Base-by-base conservation (phyloP, 92 coral and sea anemone species). In the Galaxea fascicularis region DNA sequence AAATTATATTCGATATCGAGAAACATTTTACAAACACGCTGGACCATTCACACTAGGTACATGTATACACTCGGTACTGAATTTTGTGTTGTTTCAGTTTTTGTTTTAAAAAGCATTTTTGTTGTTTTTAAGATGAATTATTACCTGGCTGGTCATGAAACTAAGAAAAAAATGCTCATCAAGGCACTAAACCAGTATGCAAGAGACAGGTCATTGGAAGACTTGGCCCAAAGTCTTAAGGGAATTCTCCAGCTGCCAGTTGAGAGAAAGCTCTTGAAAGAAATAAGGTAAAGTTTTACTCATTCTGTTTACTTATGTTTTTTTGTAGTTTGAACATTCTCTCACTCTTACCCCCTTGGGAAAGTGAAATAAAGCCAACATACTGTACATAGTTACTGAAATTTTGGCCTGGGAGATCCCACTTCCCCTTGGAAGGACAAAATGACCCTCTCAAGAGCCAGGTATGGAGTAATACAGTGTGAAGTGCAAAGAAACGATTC, bases 151-250 rank as follows among this genome's bases (percentile, higher is more conserved):
- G 97, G 95, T 24, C 92, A 97, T 18, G 95, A 94, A 70, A 81
- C 63, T 47, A 93, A 85, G 77, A 94, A 94, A 69, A 77, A 87
- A 15, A 90, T 86, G 65, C 92, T 97, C 18, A 88, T 97, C 78
- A 97, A 94, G 84, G 95, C 91, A 20, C 81, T 97, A 25, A 97
- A 97, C 65, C 91, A 90, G 68, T 97, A 91, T 91, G 99, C 99
- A 2, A 79, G 94, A 78, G 98, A 97, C 81, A 94, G 95, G 74
- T 89, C 93, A 20, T 85, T 97, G 17, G 98, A 97, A 57, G 89
- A 86, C 41, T 92, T 97, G 21, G 87, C 95, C n/a, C 77, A 81
- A 66, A 85, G 65, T 41, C 75, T 97, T 4, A 82, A 91, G 65
- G 85, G 88, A 44, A 77, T 93, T 21, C 92, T 97, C 29, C 89